Percentiles rank a stretch among this genome's conserved stretches.
Evolutionary conservation across 2,797 vertebrate genomes (phyloP).

Genomic region (Notolepis coatsorum): DNA sequence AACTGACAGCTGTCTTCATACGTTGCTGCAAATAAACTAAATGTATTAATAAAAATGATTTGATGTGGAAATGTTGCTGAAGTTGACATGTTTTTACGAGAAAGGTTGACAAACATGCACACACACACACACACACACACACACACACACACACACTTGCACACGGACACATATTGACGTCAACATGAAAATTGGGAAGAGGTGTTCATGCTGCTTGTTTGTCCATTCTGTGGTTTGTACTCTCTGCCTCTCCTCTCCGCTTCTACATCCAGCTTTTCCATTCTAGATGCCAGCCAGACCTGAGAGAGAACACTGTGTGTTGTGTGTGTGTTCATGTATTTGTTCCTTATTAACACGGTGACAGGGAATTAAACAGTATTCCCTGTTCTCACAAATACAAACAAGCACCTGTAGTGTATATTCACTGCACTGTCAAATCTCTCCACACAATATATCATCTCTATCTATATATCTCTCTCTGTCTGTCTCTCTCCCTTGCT

Average conservation of each 20-base stretch:
- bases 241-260: conserved; percentile 11
- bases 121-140: conserved; percentile 26
- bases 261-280: conserved; percentile 59
- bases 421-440: too few relatives aligned
- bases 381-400: too few relatives aligned
- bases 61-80: not conserved
- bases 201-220: conserved; percentile 35
- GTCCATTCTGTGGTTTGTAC: conserved; percentile 47
- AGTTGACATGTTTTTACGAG: not conserved
- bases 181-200: conserved; percentile 25
- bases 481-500: too few relatives aligned
- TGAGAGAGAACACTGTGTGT: conserved; percentile 52
- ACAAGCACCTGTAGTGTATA: too few relatives aligned
- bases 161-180: conserved; percentile 39
- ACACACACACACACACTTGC: conserved; percentile 10
- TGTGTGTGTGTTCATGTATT: not conserved
- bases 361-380: conserved; percentile 36
- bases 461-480: not conserved
- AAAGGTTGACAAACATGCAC: not conserved
- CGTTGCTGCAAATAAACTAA: not conserved
- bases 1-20: not conserved
- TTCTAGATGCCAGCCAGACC: conserved; percentile 40
- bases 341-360: not conserved
- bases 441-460: conserved; percentile 15
- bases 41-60: not conserved